Base-by-base conservation (phyloP, 2,113 vertebrate species). In the Ptilorrhoa leucosticta region DNA sequence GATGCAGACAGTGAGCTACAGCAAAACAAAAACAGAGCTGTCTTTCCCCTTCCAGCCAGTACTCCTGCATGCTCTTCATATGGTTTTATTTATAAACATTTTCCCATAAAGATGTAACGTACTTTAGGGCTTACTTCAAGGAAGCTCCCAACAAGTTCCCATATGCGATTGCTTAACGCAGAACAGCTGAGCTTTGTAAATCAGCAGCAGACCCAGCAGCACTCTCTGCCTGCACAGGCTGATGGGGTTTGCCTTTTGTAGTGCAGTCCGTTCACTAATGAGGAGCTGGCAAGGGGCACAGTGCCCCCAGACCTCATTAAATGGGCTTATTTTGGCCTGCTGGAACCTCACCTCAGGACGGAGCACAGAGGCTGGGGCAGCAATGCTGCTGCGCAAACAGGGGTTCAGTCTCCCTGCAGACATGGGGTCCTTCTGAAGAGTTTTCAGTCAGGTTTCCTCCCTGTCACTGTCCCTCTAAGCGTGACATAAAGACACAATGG, bases 101-200 rank as follows among this genome's bases (percentile, higher is more conserved):
- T 87, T 83, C 75, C 60, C 65, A 77, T 95, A 79, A 95, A 90
- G 79, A 86, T 93, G 92, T 94, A 96, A 88, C 93, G 94, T 93
- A 96, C 87, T 96, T 96, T 92, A 96, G 68, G 85, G 93, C 96
- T 96, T 95, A 96, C 88, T 93, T 75, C 60, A 78, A 96, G 92
- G 93, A 96, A 97, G 83, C 78, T 94, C 83, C 72, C 3, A 4
- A 95, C 88, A 94, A 90, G 76, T 48, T 94, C 71, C 92, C 95
- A 92, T 78, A 89, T 95, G 95, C 0, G 0, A 64, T 33, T 84
- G 60, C 69, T 90, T 96, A 96, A 95, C 83, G 22, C 88, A 89
- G 86, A 95, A 40, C 92, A 97, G 94, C 94, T 94, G 92, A 95
- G 78, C 66, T 86, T 30, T 48, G 65, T 78, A 93, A 96, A 94